A percentile compares a stretch with the other conserved stretches of the same genome.
These are phyloP conservation scores for Montipora capricornis DNA, from an alignment of 64 coral and sea anemone genomes.

Conservation along the genomic window DNA sequence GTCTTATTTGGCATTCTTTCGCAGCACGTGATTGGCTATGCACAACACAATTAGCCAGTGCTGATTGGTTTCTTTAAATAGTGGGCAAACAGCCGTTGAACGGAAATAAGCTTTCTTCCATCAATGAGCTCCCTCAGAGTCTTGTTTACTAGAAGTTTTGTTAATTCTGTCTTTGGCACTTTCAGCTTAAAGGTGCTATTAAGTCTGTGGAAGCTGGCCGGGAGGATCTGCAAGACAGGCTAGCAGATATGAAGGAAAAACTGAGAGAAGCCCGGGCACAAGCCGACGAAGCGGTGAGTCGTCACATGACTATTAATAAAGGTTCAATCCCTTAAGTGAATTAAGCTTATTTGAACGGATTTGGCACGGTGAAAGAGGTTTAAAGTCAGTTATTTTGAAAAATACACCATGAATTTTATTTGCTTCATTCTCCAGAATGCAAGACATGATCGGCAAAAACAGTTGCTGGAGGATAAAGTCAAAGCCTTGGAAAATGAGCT, in stretches of 20 bases:
- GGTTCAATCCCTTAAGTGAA: too few relatives aligned
- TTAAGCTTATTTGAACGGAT: too few relatives aligned
- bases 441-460: slow-evolving; percentile 16
- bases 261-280: slow-evolving; percentile 54
- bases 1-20: too few relatives aligned
- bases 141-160: background rate
- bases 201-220: background rate
- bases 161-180: background rate
- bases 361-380: too few relatives aligned
- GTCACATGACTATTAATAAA: background rate
- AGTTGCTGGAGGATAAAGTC: slow-evolving; percentile 61
- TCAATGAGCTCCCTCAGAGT: background rate
- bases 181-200: slow-evolving; percentile 8
- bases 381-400: too few relatives aligned
- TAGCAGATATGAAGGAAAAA: slow-evolving; percentile 57
- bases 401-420: background rate
- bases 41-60: too few relatives aligned
- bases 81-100: too few relatives aligned
- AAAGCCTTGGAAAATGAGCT: slow-evolving; percentile 84
- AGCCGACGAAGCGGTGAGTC: slow-evolving; percentile 52
- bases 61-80: too few relatives aligned
- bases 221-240: slow-evolving; percentile 36
- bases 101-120: too few relatives aligned
- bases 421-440: slow-evolving; percentile 3
- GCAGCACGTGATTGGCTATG: too few relatives aligned